Evolutionary conservation across 2,797 vertebrate species (phyloP), one percentile per base, ranked within the genome.

Genomic region (Pantherophis vulpinus): DNA sequence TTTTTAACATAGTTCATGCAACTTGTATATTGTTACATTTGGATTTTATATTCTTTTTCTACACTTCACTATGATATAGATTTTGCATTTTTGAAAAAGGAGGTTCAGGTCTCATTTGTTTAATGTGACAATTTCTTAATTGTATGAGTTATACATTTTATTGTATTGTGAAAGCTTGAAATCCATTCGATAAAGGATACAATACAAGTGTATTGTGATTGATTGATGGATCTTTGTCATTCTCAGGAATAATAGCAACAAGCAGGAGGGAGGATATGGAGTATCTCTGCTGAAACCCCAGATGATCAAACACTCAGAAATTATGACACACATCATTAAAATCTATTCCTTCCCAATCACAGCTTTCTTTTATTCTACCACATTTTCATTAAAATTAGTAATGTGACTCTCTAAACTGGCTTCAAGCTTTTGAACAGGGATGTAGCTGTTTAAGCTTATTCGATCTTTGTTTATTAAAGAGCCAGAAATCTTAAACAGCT

Each of bases 61-160:
- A 94, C 90, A 79, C 88, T 94, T 95, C 94, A 93, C 95, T 96
- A 95, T 91, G 95, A 96, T 95, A 88, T n/a, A 91, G 87, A 58
- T 93, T 91, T 87, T 90, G n/a, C 83, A 94, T 92, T 93, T 93
- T 95, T 0, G 4, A 20, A 93, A 87, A 11, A 89, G 93, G 88
- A 95, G 93, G 61, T 95, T 95, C 96, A 96, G 3, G 94, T 93
- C 90, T 91, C 91, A 96, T 97, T 97, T 96, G 96, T 95, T 96
- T 97, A 96, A 97, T 96, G 95, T 96, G 95, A 91, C 95, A 96
- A 95, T 95, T 96, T 96, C 95, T 96, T 97, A 97, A 97, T 96
- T 97, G 96, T 95, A 96, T 59, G 95, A 96, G 96, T 95, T 96
- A 94, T 96, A 97, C 96, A 97, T 96, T 97, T 97, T 97, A 97